Base-by-base conservation (phyloP, 2,888 invertebrate species). In the Galeopsomyia nigrocyanea region DNA sequence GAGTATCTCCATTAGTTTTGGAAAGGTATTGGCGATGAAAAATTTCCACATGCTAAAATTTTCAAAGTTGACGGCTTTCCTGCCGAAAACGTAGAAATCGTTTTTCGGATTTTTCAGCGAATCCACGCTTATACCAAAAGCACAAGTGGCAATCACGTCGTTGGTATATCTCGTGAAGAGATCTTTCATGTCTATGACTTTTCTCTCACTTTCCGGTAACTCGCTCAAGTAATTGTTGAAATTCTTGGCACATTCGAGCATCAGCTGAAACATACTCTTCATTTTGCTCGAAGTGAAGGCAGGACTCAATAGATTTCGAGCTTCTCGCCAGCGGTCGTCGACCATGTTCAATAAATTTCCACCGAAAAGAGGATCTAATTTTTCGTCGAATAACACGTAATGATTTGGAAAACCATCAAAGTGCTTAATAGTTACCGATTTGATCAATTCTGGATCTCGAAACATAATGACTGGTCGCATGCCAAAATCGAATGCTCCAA, bases 221-320 rank as follows among this genome's bases (percentile, higher is more conserved):
- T 71, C 62, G 0, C 46, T 16, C 0, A 81, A 2, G 60, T 63
- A 71, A 1, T 77, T 71, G 0, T 77, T 73, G 39, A 80, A 79
- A 1, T 76, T 62, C 0, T 68, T 31, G 0, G 78, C 80, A 26
- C 80, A 82, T 0, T 81, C 74, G 0, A 83, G 69, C 70, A 90
- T 88, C 58, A 88, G 84, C 0, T 87, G 87, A 78, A 89, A 83
- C 88, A 90, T 89, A 9, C 81, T 79, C 58, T 87, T 87, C 88
- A 90, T 89, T 80, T 90, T 90, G 62, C 88, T 88, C 7, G 88
- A 85, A 46, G 62, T 62, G 19, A 62, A 62, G 3, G 62, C 62
- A 19, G 62, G 50, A n/a, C 22, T 26, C 9, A 50, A 6, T 22
- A 62, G 22, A 62, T 49, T 62, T n/a, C 62, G 22, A 7, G 22